phyloP scores from a whole-genome alignment of 2,113 vertebrate genomes.

The Peromyscus polionotus region DNA sequence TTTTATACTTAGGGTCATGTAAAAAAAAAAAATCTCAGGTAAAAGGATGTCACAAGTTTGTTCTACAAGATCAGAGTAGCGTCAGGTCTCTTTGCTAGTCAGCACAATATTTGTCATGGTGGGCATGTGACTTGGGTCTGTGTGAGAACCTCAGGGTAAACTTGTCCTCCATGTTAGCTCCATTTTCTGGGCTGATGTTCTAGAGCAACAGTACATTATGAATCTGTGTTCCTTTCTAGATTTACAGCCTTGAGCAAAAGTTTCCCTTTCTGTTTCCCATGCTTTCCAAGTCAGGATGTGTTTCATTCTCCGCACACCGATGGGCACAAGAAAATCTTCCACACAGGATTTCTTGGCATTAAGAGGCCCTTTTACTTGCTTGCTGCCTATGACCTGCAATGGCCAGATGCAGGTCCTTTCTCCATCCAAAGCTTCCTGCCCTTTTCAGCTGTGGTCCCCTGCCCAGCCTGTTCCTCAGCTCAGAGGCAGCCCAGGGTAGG shows the following conservation, averaged over 20 bases:
- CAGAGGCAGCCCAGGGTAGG: neutral
- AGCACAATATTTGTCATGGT: neutral
- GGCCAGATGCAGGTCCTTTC: neutral
- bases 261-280: neutral
- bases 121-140: neutral
- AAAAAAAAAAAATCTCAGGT: neutral
- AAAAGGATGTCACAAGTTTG: neutral
- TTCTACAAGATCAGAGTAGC: neutral
- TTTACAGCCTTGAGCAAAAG: neutral
- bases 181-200: neutral
- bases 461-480: neutral
- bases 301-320: neutral
- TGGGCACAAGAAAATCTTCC: neutral
- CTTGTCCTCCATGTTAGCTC: fast-evolving
- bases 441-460: neutral
- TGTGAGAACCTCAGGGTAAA: neutral
- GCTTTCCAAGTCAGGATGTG: neutral
- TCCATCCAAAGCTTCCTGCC: neutral
- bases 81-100: neutral
- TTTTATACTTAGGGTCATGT: neutral
- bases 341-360: neutral
- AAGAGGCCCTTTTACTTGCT: neutral
- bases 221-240: neutral
- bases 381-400: neutral
- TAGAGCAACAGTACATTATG: neutral